Conservation (phyloP, 2,888 invertebrate species). For the Vesta saturnalis region DNA sequence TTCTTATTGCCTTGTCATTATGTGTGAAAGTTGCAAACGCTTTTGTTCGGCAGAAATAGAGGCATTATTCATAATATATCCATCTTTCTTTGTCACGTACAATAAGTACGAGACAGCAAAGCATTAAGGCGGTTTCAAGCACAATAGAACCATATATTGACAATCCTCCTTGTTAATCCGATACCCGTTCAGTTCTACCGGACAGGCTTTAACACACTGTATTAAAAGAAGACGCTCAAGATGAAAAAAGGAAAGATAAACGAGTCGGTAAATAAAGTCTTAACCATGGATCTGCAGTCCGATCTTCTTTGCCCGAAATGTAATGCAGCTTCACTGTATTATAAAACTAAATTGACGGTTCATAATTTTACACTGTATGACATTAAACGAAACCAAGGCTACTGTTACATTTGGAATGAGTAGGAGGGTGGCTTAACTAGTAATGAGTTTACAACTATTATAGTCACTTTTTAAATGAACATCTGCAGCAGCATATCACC, state of each 20-base stretch:
- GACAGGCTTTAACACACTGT: no score
- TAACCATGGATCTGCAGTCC: conserved; percentile 13
- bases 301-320: conserved; percentile 1
- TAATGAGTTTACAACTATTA: neutral
- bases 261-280: neutral
- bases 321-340: conserved; percentile 14
- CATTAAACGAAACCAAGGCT: neutral
- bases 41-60: no score
- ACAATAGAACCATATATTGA: no score
- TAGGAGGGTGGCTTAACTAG: neutral
- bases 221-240: no score
- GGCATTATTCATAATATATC: no score
- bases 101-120: no score
- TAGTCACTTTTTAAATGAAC: neutral
- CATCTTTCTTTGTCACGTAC: no score
- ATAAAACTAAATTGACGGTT: conserved; percentile 15
- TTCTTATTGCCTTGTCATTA: no score
- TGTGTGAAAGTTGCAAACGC: no score
- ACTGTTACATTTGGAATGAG: conserved; percentile 15
- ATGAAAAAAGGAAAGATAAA: conserved; percentile 6
- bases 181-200: no score
- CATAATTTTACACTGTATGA: conserved; percentile 11
- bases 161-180: no score
- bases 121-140: no score
- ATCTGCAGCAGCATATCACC: neutral